Base-by-base conservation (phyloP, 2,888 invertebrate species). In the Euplexia lucipara region DNA sequence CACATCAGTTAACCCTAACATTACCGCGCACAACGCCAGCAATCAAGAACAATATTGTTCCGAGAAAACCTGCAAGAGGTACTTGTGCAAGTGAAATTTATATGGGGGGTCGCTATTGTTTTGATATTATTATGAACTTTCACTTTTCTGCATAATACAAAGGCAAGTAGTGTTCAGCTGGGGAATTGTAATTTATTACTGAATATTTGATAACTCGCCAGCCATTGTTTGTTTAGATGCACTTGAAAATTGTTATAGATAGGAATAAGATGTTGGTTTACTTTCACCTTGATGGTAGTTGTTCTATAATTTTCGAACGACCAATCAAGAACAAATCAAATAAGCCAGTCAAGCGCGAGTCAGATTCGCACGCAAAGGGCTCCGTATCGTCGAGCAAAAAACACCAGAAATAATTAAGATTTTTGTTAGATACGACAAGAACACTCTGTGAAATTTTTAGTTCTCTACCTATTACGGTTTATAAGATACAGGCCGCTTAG, bases 121-220 rank as follows among this genome's bases (percentile, higher is more conserved):
- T 86, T 83, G 83, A 82, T 83, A 79, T 76, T 75, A 82, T 75
- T 74, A 76, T 75, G 67, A 58, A 62, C 86, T 86, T 86, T 86
- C 86, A 81, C 85, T 86, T 81, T 83, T 60, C 72, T 69, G 71
- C 74, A 76, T 72, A 73, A 70, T 69, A 73, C 70, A 72, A 75
- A 72, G 61, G 75, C 70, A 73, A 61, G 62, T 56, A 52, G 52
- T 75, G 63, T 58, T 71, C 48, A 67, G 42, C 81, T 75, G 66
- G 77, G 71, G 61, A 82, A 76, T 68, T 77, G 69, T 74, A 67
- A 80, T 80, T 70, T 78, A 79, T 80, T 74, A 76, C 65, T 80
- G 76, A 76, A 80, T 80, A 74, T 76, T 78, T 65, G 70, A 78
- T 76, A 78, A 70, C 65, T 47, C 51, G 44, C 16, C 42, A 47